Evolutionary conservation across 2,113 vertebrate genomes (phyloP).

Genomic region (Tiliqua scincoides): DNA sequence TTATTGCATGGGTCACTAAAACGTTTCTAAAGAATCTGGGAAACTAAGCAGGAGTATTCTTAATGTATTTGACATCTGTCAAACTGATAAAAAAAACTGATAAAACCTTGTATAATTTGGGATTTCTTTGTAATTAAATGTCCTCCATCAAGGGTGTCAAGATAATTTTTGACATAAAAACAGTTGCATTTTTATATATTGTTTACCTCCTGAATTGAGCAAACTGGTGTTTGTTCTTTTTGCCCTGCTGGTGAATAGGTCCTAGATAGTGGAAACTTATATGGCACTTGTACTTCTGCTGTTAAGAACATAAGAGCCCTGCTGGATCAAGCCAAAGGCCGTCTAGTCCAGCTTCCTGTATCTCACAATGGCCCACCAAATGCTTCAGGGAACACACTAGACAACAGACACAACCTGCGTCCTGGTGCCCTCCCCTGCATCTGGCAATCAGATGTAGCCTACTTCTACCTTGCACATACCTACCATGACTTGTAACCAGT

Average conservation of each 20-base stretch:
- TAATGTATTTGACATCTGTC: not conserved
- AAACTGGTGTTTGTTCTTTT: not conserved
- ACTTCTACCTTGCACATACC: too few relatives aligned
- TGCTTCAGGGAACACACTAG: too few relatives aligned
- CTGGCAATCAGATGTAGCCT: too few relatives aligned
- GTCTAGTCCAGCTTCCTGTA: too few relatives aligned
- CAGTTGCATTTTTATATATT: not conserved
- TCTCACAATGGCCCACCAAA: too few relatives aligned
- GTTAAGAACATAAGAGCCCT: too few relatives aligned
- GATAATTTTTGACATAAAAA: not conserved
- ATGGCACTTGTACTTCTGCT: not conserved
- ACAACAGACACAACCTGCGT: too few relatives aligned
- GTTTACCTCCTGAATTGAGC: not conserved
- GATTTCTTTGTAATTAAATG: not conserved
- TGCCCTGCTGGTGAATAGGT: not conserved
- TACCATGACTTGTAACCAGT: too few relatives aligned
- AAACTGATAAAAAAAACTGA: too few relatives aligned
- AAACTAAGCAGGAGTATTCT: not conserved
- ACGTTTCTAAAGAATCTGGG: not conserved
- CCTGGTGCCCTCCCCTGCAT: too few relatives aligned
- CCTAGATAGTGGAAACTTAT: not conserved
- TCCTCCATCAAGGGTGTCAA: not conserved
- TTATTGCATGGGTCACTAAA: not conserved
- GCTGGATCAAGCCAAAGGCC: too few relatives aligned
- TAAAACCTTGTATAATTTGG: not conserved